A percentile compares a stretch with the other conserved stretches of the same genome.
phyloP scores from a whole-genome alignment of 2,113 vertebrate genomes.

The Catharus bicknelli region DNA sequence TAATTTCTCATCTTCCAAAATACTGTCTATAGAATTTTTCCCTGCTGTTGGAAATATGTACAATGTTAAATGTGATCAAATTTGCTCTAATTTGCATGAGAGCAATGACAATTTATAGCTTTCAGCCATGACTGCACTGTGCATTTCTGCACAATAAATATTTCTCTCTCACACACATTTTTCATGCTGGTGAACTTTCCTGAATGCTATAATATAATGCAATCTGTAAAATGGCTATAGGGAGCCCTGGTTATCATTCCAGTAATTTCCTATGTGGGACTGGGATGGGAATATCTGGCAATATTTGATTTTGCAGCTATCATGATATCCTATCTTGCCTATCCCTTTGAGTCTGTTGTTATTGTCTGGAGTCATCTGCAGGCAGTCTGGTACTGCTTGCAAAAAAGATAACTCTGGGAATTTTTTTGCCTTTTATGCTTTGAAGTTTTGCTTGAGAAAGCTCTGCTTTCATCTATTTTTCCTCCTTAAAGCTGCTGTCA shows the following conservation, averaged over 20 bases:
- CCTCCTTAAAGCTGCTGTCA: not conserved
- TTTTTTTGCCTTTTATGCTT: not conserved
- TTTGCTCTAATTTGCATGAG: not conserved
- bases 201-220: not conserved
- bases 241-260: not conserved
- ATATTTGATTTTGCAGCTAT: conserved; percentile 22
- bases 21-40: not conserved
- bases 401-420: not conserved
- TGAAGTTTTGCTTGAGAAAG: conserved; percentile 13
- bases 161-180: not conserved
- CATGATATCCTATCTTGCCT: not conserved
- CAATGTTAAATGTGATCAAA: not conserved
- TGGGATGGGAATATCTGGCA: not conserved
- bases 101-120: not conserved
- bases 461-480: not conserved
- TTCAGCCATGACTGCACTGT: not conserved
- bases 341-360: not conserved
- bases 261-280: not conserved
- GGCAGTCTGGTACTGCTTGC: not conserved
- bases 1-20: not conserved
- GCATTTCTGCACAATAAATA: not conserved
- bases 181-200: not conserved
- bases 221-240: not conserved
- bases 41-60: not conserved
- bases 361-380: not conserved